Conservation (phyloP, 2,113 vertebrate species). For the Cheilinus undulatus region DNA sequence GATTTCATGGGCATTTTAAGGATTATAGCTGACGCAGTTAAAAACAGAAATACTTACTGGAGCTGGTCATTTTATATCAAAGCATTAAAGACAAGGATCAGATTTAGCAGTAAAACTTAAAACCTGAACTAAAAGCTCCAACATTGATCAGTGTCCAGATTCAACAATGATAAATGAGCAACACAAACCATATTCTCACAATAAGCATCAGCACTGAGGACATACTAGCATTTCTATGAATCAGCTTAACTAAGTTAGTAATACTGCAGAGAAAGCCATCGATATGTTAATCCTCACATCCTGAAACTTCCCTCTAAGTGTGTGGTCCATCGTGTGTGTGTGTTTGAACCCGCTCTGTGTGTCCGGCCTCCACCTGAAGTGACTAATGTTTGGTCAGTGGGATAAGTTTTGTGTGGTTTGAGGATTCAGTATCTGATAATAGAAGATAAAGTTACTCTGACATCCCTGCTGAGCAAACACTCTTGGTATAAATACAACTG, state of each 20-base stretch:
- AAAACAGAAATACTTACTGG: not conserved
- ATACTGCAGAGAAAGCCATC: not conserved
- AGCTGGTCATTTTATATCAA: not conserved
- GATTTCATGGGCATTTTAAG: not conserved
- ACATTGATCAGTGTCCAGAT: not conserved
- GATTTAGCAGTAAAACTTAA: not conserved
- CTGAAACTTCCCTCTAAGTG: conserved; percentile 62
- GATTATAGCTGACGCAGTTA: not conserved
- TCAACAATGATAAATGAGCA: not conserved
- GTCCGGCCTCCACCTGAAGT: conserved; percentile 42
- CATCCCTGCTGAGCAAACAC: conserved; percentile 37
- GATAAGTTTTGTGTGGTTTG: conserved; percentile 52
- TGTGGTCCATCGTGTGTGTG: conserved; percentile 40
- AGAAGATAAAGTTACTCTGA: conserved; percentile 43
- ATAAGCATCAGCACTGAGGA: not conserved
- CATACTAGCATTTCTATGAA: not conserved
- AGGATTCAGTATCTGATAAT: conserved; percentile 36
- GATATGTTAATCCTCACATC: conserved; percentile 24
- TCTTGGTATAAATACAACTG: conserved; percentile 13
- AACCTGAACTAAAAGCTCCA: not conserved
- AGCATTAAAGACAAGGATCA: not conserved
- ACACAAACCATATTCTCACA: not conserved
- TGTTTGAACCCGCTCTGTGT: conserved; percentile 29
- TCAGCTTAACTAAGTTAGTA: too few relatives aligned
- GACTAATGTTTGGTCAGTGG: conserved; percentile 74